Evolutionary conservation across 2,888 invertebrate species (phyloP).

Genomic region (Pyralis farinalis): DNA sequence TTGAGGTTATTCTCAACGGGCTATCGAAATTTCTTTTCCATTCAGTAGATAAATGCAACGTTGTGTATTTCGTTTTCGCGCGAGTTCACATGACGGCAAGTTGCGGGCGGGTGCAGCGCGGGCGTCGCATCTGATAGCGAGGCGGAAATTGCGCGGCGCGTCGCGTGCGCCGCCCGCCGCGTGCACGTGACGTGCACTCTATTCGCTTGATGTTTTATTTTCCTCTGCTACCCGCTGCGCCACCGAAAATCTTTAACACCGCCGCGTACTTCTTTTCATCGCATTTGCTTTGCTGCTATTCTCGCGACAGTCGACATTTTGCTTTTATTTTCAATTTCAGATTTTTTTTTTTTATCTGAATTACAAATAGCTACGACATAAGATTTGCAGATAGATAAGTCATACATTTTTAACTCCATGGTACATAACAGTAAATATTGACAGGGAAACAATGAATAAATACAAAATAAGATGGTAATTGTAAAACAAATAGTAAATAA

Average conservation of each 20-base stretch:
- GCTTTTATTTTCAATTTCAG: background rate
- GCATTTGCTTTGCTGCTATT: constrained; percentile 22
- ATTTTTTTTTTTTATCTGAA: too few species aligned
- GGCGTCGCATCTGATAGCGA: constrained; percentile 64
- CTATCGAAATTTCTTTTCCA: constrained; percentile 25
- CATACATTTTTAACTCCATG: too few species aligned
- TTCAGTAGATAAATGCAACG: constrained; percentile 31
- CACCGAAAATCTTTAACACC: constrained; percentile 45
- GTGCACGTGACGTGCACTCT: constrained; percentile 65
- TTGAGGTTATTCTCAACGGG: constrained; percentile 2
- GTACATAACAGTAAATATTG: too few species aligned
- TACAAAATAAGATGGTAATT: too few species aligned
- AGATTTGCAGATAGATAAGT: too few species aligned
- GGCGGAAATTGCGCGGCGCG: constrained; percentile 73
- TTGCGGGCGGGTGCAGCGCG: constrained; percentile 40
- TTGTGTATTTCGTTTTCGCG: constrained; percentile 38
- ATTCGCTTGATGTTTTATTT: constrained; percentile 60
- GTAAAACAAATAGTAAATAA: too few species aligned
- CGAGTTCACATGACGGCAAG: constrained; percentile 37
- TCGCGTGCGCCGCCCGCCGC: constrained; percentile 64
- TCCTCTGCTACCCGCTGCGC: constrained; percentile 42
- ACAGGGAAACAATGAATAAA: too few species aligned
- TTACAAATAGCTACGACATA: too few species aligned
- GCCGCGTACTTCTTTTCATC: constrained; percentile 23
- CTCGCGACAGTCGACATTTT: background rate